Evolutionary conservation across 2,888 invertebrate genomes (phyloP), one percentile per base, ranked within the genome.

Genomic region (Gymnocheta viridis): DNA sequence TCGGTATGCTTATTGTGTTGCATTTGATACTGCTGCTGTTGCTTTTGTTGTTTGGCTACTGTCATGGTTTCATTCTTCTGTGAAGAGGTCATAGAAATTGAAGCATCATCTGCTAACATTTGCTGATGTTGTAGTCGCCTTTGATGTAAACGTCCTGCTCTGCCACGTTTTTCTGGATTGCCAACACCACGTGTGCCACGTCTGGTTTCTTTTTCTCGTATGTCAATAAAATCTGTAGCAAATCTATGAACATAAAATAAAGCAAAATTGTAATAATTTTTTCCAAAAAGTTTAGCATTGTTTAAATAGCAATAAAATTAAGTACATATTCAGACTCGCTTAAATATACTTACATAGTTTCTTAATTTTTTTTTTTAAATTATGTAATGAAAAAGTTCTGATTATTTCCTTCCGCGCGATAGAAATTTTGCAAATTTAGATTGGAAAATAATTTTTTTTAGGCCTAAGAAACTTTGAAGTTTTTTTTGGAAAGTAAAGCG

Each of bases 161-260:
- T 82, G n/a, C 87, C 86, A 64, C 86, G 87, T 81, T 86, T 87
- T 70, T 89, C 89, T 17, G 89, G 89, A 86, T 87, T 88, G 47
- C 89, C 89, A 58, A 90, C 89, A 88, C 96, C 96, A 78, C 95
- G 94, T 85, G 97, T 96, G 79, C 97, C 96, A 87, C 96, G 93
- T 89, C 96, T 96, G 81, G 96, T 94, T 91, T 99, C 99, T 72
- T 97, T 94, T 89, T 99, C 99, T 73, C 97, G 94, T 74, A 98
- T 95, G 92, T 99, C 99, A 83, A 99, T 96, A 91, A 99, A 99
- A 87, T 96, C 96, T 92, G 97, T 96, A 2, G 98, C 96, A 92
- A 99, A 99, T 92, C 97, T 97, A 93, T 87, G 90, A 90, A 12
- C 22, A 38, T n/a, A 19, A 35, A 24, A 19, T 6, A 22, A 38